Percentiles rank a stretch among this genome's conserved stretches.
These are phyloP conservation scores for Orchesella cincta DNA, from an alignment of 1,140 invertebrate species.

Conservation along the genomic window DNA sequence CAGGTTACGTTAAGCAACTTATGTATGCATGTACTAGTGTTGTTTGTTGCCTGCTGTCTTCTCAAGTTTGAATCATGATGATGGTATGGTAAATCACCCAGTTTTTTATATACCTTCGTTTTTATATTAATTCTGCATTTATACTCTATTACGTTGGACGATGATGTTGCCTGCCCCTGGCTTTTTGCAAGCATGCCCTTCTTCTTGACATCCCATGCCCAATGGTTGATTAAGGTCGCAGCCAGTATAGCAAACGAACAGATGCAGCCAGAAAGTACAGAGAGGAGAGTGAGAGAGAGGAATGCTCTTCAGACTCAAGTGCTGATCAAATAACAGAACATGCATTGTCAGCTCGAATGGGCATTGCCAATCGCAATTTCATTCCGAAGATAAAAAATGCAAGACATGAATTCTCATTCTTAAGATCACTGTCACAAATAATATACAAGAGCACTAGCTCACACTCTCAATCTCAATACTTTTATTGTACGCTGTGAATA, in stretches of 20 bases:
- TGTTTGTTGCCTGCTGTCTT: slow-evolving; percentile 3
- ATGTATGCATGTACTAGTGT: not conserved
- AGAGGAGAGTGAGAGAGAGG: not conserved
- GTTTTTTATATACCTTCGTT: not conserved
- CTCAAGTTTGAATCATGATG: slow-evolving; percentile 8
- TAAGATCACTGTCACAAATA: too few species aligned
- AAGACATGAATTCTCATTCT: too few species aligned
- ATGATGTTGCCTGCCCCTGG: slow-evolving; percentile 15
- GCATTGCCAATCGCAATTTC: too few species aligned
- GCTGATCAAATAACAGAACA: too few species aligned
- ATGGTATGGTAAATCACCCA: slow-evolving; percentile 12
- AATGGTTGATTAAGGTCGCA: slow-evolving; percentile 2
- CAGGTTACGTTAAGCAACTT: not conserved
- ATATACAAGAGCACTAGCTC: too few species aligned
- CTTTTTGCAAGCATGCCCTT: slow-evolving; percentile 32
- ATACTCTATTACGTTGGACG: not conserved
- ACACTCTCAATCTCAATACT: too few species aligned
- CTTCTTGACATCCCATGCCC: slow-evolving; percentile 38
- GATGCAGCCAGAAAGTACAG: too few species aligned
- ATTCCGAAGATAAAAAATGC: too few species aligned
- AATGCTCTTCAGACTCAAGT: too few species aligned
- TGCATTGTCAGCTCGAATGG: too few species aligned
- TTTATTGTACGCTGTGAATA: too few species aligned
- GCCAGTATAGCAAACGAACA: too few species aligned
- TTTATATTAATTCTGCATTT: not conserved